phyloP scores from a whole-genome alignment of 1,140 invertebrate species.

The Neodiprion lecontei region DNA sequence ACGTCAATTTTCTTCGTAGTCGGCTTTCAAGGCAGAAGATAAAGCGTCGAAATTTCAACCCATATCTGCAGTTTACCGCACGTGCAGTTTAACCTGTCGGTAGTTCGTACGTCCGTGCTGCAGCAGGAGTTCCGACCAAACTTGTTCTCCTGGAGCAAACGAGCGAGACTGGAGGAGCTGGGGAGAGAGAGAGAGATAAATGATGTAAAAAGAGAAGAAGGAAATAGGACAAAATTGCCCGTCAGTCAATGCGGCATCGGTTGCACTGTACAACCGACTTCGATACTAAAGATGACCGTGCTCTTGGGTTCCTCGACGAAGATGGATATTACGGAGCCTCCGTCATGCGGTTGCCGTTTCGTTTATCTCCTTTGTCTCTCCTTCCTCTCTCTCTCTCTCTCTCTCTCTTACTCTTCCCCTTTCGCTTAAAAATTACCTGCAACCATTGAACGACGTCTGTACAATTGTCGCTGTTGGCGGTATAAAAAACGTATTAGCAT shows the following conservation, averaged over 20 bases:
- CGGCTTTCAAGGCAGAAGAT: no score
- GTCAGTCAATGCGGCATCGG: constrained; percentile 33
- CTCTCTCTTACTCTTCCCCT: constrained; percentile 11
- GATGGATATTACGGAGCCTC: background rate
- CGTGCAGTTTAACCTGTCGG: no score
- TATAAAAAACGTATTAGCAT: no score
- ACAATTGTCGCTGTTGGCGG: no score
- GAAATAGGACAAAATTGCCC: constrained; percentile 33
- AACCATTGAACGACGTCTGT: background rate
- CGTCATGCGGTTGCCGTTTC: no score
- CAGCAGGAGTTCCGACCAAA: constrained; percentile 33
- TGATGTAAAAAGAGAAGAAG: background rate
- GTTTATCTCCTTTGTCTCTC: background rate
- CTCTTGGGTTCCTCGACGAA: background rate
- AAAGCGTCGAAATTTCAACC: no score
- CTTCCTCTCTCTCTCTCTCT: background rate
- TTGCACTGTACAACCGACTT: constrained; percentile 16
- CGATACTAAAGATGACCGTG: background rate
- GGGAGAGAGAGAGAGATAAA: background rate
- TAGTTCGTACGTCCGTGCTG: no score
- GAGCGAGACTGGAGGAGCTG: background rate
- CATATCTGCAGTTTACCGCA: no score
- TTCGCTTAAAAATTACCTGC: constrained; percentile 17
- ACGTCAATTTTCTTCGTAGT: no score
- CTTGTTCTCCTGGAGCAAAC: constrained; percentile 26